These are phyloP conservation scores for Vipera ursinii DNA, from an alignment of 2,797 vertebrate genomes.

Conservation along the genomic window DNA sequence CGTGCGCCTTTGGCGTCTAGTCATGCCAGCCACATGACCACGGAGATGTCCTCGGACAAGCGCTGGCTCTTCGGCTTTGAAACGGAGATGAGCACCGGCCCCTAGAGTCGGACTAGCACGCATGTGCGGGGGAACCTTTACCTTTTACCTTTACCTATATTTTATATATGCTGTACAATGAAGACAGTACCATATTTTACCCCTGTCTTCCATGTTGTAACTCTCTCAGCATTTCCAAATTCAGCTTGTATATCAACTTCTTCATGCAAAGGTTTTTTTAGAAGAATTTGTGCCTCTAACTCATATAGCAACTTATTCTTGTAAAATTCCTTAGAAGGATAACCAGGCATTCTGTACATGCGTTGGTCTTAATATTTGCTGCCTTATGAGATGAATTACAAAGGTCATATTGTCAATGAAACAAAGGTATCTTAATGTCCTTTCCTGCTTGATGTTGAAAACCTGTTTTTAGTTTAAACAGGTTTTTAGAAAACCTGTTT, in stretches of 20 bases:
- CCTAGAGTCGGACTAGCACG: too few relatives aligned
- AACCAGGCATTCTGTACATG: background rate
- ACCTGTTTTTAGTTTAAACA: background rate
- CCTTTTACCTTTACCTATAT: too few relatives aligned
- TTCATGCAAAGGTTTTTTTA: background rate
- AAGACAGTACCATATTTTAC: background rate
- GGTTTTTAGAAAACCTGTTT: background rate
- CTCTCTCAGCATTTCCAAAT: background rate
- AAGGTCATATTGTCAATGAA: background rate
- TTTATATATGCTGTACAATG: background rate
- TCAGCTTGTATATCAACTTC: background rate
- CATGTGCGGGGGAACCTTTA: too few relatives aligned
- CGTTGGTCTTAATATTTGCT: background rate
- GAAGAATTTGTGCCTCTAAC: background rate
- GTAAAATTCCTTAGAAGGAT: background rate
- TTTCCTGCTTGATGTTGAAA: background rate
- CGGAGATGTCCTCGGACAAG: too few relatives aligned
- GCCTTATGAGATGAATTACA: background rate
- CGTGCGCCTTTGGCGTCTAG: too few relatives aligned
- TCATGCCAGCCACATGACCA: too few relatives aligned
- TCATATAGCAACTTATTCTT: background rate
- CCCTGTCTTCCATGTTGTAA: background rate
- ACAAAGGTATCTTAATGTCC: background rate
- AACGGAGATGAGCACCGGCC: too few relatives aligned
- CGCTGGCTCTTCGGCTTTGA: too few relatives aligned